Base-by-base conservation (phyloP, 2,797 vertebrate genomes). In the Cynodonichthys magdalenae region DNA sequence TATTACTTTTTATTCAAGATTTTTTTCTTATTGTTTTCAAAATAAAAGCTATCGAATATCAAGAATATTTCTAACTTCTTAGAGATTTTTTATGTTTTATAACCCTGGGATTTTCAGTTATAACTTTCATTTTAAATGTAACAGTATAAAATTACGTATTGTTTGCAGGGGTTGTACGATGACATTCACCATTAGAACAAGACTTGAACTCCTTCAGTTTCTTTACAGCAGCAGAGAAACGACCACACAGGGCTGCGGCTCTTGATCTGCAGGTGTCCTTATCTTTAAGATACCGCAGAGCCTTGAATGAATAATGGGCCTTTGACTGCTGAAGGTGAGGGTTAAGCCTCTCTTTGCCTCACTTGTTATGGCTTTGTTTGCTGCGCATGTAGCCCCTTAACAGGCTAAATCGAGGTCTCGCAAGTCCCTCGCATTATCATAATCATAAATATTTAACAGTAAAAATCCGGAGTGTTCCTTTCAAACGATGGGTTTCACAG, bases 381-480 rank as follows among this genome's bases (percentile, higher is more conserved):
- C 56, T 0, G 52, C 64, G 59, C 51, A 12, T 65, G 62, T 59
- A 54, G 58, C 63, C 47, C 24, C 63, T 58, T 54, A 49, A 42
- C 36, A 3, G 41, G 11, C 7, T 54, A 66, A 27, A 42, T 20
- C 6, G 41, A 57, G 57, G 70, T 57, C 68, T 69, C 39, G 39
- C 20, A 73, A 58, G 42, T 44, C 17, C 68, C 34, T 9, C 2
- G 24, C 18, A 63, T 78, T 71, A 71, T 71, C 77, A 70, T 72
- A 64, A 31, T 52, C 53, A 76, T 76, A 58, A 66, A 71, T 78
- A 71, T 74, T 67, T 52, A 77, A 60, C 51, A 42, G 36, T 5
- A 4, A 47, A 34, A 54, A 15, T 12, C 14, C n/a, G 8, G 15
- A 14, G 4, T 15, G 59, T 50, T 71, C 18, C 46, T 29, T 49